Conservation (phyloP, 2,888 invertebrate genomes). For the Sturmia bella region DNA sequence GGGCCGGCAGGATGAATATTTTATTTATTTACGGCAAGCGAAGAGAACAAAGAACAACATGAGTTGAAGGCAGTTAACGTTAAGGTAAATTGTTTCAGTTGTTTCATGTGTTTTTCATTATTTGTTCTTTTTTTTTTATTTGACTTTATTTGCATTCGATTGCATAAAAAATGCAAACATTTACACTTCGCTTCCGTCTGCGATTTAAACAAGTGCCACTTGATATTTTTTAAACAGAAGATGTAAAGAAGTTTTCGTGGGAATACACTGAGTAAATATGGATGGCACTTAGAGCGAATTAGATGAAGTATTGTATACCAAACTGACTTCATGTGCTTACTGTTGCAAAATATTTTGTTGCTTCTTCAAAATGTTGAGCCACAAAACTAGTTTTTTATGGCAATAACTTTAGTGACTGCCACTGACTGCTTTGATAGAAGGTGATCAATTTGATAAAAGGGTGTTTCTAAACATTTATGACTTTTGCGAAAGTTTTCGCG, state of each 20-base stretch:
- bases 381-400: too few species aligned
- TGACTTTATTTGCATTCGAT: conserved; percentile 71
- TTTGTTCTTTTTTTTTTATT: conserved; percentile 2
- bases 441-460: too few species aligned
- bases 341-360: too few species aligned
- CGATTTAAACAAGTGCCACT: conserved; percentile 62
- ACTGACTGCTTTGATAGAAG: too few species aligned
- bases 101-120: not conserved
- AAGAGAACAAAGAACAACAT: conserved; percentile 32
- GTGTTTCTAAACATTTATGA: too few species aligned
- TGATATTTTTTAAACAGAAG: conserved; percentile 56
- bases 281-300: too few species aligned
- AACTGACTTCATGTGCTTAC: too few species aligned
- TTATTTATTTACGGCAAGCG: conserved; percentile 48
- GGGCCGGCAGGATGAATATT: conserved; percentile 41
- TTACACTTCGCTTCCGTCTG: conserved; percentile 66
- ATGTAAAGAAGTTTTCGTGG: conserved; percentile 16
- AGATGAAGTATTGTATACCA: too few species aligned
- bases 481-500: too few species aligned
- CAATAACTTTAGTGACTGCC: too few species aligned
- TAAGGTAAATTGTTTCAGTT: conserved; percentile 40
- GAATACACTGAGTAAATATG: conserved; percentile 9
- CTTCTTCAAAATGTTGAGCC: too few species aligned
- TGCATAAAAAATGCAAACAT: conserved; percentile 73
- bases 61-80: conserved; percentile 51